Conservation (phyloP, 2,888 invertebrate genomes). For the Seira musarum region DNA sequence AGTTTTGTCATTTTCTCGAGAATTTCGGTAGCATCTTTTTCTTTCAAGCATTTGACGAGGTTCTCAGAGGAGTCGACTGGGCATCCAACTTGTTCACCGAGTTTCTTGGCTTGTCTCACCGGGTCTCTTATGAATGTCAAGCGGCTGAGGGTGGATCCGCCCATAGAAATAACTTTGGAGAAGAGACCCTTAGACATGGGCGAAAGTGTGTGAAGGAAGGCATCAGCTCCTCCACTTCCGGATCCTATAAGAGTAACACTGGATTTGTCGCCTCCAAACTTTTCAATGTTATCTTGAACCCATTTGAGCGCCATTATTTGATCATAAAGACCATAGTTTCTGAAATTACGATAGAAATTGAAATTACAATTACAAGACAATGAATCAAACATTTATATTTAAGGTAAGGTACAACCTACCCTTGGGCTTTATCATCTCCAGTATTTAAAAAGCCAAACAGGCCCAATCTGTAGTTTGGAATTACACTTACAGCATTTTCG, state of each 20-base stretch:
- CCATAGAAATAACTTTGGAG: slow-evolving; percentile 31
- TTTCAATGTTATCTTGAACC: slow-evolving; percentile 58
- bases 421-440: slow-evolving; percentile 47
- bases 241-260: slow-evolving; percentile 46
- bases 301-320: slow-evolving; percentile 51
- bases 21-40: slow-evolving; percentile 45
- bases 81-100: slow-evolving; percentile 60
- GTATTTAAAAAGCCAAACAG: slow-evolving; percentile 42
- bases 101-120: slow-evolving; percentile 59
- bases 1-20: slow-evolving; percentile 43
- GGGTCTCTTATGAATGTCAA: slow-evolving; percentile 56
- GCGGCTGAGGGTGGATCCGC: slow-evolving; percentile 45
- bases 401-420: too few species aligned
- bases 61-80: slow-evolving; percentile 55
- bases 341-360: too few species aligned
- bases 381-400: too few species aligned
- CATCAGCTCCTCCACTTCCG: slow-evolving; percentile 42
- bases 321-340: slow-evolving; percentile 52
- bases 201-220: slow-evolving; percentile 37
- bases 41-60: slow-evolving; percentile 61
- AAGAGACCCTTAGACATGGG: slow-evolving; percentile 50
- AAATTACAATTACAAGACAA: too few species aligned
- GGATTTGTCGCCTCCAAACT: slow-evolving; percentile 58
- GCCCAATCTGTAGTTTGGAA: slow-evolving; percentile 49
- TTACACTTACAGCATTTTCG: slow-evolving; percentile 54